phyloP scores from a whole-genome alignment of 30 jellyfish, hydroid and myxozoan genomes.

The Cassiopea andromeda region DNA sequence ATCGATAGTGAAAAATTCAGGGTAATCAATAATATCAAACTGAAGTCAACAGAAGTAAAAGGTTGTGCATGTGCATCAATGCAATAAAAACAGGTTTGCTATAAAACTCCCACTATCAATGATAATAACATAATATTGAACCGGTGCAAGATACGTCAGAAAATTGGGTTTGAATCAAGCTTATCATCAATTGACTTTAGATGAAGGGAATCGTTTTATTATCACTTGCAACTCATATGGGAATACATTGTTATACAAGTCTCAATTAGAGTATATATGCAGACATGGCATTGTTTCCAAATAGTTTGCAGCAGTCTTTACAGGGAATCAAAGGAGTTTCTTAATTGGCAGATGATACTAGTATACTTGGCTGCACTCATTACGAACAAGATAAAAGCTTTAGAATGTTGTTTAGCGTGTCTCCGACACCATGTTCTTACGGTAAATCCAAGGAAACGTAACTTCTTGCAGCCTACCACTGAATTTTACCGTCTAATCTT shows the following conservation, averaged over 20 bases:
- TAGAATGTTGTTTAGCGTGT: no score
- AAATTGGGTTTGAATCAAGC: no score
- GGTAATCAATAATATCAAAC: background rate
- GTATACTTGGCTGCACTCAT: no score
- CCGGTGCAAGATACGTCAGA: no score
- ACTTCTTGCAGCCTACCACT: background rate
- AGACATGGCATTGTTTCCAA: constrained; percentile 31
- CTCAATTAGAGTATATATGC: constrained; percentile 45
- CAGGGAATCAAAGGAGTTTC: no score
- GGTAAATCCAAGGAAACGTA: no score
- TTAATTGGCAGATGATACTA: no score
- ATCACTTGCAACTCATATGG: constrained; percentile 17
- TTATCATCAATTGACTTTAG: no score
- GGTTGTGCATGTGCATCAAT: constrained; percentile 25
- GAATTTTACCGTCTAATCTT: background rate
- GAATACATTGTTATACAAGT: constrained; percentile 22
- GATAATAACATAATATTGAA: no score
- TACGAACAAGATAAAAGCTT: no score
- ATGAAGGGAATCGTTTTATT: constrained; percentile 1
- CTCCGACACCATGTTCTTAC: background rate
- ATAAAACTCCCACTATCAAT: no score
- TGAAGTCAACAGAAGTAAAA: background rate
- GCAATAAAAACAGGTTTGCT: background rate
- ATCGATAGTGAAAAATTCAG: background rate
- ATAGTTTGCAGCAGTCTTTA: background rate